Conservation (phyloP, 1,140 invertebrate genomes). For the Sycophaga agraensis region DNA sequence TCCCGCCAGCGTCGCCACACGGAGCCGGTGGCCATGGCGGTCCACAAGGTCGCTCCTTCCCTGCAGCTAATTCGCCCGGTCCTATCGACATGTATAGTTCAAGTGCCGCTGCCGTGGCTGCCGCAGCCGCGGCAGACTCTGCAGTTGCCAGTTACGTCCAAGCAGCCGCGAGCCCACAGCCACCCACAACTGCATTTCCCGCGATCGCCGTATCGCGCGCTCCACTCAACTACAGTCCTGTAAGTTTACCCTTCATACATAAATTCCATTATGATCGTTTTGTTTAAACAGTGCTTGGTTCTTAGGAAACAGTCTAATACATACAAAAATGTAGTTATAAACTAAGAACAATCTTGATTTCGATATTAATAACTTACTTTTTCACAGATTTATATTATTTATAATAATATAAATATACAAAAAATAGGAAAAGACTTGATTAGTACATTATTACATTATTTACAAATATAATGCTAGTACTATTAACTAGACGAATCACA, state of each 20-base stretch:
- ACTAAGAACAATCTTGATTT: no score
- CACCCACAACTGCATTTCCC: conserved; percentile 78
- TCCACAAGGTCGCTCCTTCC: conserved; percentile 75
- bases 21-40: conserved; percentile 61
- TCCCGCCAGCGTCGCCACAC: conserved; percentile 69
- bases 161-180: conserved; percentile 84
- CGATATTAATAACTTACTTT: no score
- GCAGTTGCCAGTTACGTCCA: conserved; percentile 84
- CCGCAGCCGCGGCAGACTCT: conserved; percentile 55
- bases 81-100: conserved; percentile 89
- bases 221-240: conserved; percentile 86
- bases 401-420: no score
- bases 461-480: no score
- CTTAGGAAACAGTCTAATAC: no score
- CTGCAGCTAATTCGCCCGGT: conserved; percentile 83
- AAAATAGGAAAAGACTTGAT: no score
- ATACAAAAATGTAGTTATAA: no score
- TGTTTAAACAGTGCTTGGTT: no score
- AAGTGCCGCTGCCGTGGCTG: conserved; percentile 71
- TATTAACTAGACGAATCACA: no score
- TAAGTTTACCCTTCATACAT: conserved; percentile 68
- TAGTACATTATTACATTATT: no score
- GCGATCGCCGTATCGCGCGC: conserved; percentile 86
- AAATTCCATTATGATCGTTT: no score
- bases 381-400: no score